Evolutionary conservation across 2,888 invertebrate species (phyloP).

Genomic region (Tipula confusa): DNA sequence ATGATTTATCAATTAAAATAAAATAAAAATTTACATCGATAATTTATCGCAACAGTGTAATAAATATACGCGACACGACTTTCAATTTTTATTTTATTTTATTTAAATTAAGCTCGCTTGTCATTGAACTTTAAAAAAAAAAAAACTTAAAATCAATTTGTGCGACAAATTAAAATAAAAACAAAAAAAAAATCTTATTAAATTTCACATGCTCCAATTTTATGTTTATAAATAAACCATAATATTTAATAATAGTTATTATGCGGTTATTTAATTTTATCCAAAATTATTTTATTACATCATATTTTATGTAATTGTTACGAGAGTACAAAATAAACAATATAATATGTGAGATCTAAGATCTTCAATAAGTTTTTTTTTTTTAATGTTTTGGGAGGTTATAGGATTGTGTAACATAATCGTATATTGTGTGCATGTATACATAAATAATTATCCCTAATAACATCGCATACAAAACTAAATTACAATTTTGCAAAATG

Average conservation of each 20-base stretch:
- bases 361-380: neutral
- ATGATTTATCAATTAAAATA: neutral
- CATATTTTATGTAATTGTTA: neutral
- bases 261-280: neutral
- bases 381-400: neutral
- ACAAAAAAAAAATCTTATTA: neutral
- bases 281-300: neutral
- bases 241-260: slow-evolving; percentile 3
- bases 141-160: neutral
- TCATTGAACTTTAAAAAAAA: neutral
- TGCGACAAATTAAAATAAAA: neutral
- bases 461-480: neutral
- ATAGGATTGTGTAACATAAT: neutral
- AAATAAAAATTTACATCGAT: neutral
- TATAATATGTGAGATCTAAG: neutral
- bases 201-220: neutral
- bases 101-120: neutral
- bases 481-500: neutral
- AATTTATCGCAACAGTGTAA: neutral
- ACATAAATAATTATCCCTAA: neutral
- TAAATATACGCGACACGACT: neutral
- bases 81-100: neutral
- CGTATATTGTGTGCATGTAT: neutral
- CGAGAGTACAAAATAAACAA: neutral
- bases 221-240: neutral